These are phyloP conservation scores for Pterocles orientalis DNA, from an alignment of 2,113 vertebrate species.

Conservation along the genomic window DNA sequence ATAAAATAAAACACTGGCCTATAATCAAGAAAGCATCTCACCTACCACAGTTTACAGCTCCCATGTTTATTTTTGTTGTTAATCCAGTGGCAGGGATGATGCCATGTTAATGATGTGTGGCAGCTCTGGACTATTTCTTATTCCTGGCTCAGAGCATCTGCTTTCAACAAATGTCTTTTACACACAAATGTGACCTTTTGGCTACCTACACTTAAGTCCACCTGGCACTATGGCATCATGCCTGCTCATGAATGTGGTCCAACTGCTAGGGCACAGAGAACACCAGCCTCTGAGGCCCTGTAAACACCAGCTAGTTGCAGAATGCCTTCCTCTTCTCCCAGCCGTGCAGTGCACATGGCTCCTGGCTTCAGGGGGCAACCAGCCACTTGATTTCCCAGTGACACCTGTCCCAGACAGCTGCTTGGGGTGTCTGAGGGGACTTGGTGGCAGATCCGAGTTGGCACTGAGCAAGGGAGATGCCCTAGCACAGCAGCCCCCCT, in stretches of 20 bases:
- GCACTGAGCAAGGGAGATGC: not conserved
- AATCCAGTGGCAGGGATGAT: not conserved
- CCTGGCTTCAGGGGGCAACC: not conserved
- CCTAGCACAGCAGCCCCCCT: not conserved
- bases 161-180: conserved; percentile 52
- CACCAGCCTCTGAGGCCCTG: not conserved
- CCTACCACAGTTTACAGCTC: not conserved
- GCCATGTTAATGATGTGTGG: not conserved
- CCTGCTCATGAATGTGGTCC: not conserved
- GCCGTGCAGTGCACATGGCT: rapidly evolving
- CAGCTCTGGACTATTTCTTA: not conserved
- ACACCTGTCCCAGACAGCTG: not conserved
- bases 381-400: not conserved
- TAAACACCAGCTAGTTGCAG: not conserved
- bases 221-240: not conserved
- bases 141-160: not conserved
- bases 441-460: rapidly evolving
- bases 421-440: not conserved
- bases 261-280: not conserved
- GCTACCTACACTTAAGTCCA: not conserved
- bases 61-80: not conserved
- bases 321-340: not conserved
- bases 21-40: not conserved
- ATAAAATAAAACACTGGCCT: too few species aligned
- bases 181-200: not conserved